Base-by-base conservation (phyloP, 2,888 invertebrate genomes). In the Apoda limacodes region DNA sequence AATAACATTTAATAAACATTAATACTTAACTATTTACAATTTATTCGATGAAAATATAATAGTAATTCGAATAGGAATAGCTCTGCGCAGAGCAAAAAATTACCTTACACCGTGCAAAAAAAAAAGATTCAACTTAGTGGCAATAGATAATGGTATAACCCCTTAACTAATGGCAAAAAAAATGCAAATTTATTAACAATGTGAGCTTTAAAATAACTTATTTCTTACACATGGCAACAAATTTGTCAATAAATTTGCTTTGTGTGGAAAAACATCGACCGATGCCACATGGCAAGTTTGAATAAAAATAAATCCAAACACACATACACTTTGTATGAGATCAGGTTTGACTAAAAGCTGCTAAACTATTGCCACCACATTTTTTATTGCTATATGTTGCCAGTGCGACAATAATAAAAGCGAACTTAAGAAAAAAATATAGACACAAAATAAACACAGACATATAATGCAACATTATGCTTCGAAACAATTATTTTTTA, bases 61-160 rank as follows among this genome's bases (percentile, higher is more conserved):
- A 57, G 45, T 57, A 66, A 59, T 61, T 61, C 62, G 62, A 68
- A 56, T 64, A 69, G 70, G 65, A 66, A 60, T 53, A n/a, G 60
- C 71, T 51, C 75, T 62, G 66, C 64, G 66, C 65, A 67, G 75
- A 67, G 71, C 64, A 45, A 57, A 52, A 37, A 31, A 27, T 35
- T 24, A 40, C 37, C 41, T 35, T 37, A 42, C 40, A 40, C 45
- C 42, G 40, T 43, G 45, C 46, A 13, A 26, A 23, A 22, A 26
- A 23, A 22, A 22, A 17, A 39, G 41, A 43, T 41, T 45, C 43
- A 44, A 48, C 53, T 45, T 39, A 62, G 68, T 74, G 74, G 68
- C 74, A 69, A 66, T 44, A 47, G n/a, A n/a, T n/a, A n/a, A n/a
- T n/a, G n/a, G n/a, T n/a, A n/a, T n/a, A n/a, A n/a, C n/a, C n/a